phyloP scores from a whole-genome alignment of 2,888 invertebrate species.

The Mimumesa dahlbomi region DNA sequence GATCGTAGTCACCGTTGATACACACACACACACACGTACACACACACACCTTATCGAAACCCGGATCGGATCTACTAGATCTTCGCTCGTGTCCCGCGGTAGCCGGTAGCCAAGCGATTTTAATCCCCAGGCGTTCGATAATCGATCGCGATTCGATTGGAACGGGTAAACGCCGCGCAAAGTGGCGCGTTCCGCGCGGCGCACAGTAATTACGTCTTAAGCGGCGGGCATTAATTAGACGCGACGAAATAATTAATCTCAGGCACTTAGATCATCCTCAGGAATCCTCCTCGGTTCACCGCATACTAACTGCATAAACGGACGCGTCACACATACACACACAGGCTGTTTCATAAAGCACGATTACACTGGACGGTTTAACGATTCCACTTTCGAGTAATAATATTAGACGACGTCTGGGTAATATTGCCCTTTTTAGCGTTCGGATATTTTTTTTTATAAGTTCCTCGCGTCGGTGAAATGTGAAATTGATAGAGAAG shows the following conservation, averaged over 20 bases:
- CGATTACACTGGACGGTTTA: too few relatives aligned
- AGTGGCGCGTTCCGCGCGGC: slow-evolving; percentile 37
- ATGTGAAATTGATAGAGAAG: too few relatives aligned
- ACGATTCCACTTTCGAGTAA: too few relatives aligned
- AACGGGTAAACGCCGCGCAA: slow-evolving; percentile 8
- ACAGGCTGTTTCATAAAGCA: too few relatives aligned
- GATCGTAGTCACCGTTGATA: background rate
- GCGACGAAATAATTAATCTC: slow-evolving; percentile 73
- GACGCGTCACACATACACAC: slow-evolving; percentile 7
- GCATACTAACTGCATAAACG: background rate
- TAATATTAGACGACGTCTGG: too few relatives aligned
- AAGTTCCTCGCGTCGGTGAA: too few relatives aligned
- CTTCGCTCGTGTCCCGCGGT: background rate
- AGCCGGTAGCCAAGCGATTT: slow-evolving; percentile 14
- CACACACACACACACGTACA: background rate
- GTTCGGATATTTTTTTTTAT: too few relatives aligned
- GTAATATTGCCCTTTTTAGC: too few relatives aligned
- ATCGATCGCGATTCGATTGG: slow-evolving; percentile 43
- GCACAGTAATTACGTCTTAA: slow-evolving; percentile 56
- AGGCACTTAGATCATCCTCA: slow-evolving; percentile 66
- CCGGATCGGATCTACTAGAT: slow-evolving; percentile 25
- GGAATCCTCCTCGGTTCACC: slow-evolving; percentile 42
- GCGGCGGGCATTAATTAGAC: slow-evolving; percentile 68
- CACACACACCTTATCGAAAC: background rate
- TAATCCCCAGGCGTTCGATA: slow-evolving; percentile 29